Evolutionary conservation across 2,888 invertebrate genomes (phyloP), one percentile per base, ranked within the genome.

Genomic region (Steinernema scapterisci): DNA sequence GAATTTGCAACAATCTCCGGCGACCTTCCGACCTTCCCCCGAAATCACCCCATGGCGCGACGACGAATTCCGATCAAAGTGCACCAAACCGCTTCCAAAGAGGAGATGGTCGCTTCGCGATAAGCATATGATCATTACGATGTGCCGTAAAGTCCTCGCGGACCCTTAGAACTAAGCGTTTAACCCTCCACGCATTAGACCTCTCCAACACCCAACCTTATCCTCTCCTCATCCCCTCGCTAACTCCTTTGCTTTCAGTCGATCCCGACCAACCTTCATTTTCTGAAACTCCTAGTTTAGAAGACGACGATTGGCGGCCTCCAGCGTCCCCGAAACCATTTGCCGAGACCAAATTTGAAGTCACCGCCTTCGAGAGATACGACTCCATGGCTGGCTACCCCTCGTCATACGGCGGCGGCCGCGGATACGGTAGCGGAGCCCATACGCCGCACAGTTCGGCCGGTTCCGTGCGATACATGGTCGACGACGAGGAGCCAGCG

Each of bases 231-330:
- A 9, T 9, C 38, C 9, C 9, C 38, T 38, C 38, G 5, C 38
- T 38, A 38, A 38, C 38, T 38, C 38, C 38, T 38, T 9, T 9
- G 38, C 38, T 38, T 38, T 38, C 38, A 38, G 38, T 38, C 38
- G 38, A 38, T 38, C 38, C 38, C 3, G 38, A 38, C 38, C n/a
- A n/a, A n/a, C n/a, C n/a, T n/a, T n/a, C n/a, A n/a, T n/a, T n/a
- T n/a, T 38, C 38, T 38, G 38, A 38, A 38, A 38, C 38, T 38
- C 38, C 38, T 38, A 38, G 23, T 76, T 75, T 45, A 74, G 75
- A 79, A 45, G 77, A 78, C 46, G 78, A 78, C 46, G 78, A 78
- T 48, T 78, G 78, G 78, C 73, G 78, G 45, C 78, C 78, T n/a
- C 78, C 78, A 16, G 78, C 71, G 56, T 78, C 72, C n/a, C 38